Evolutionary conservation across 1,140 invertebrate genomes (phyloP).

Genomic region (Bombus soroeensis): DNA sequence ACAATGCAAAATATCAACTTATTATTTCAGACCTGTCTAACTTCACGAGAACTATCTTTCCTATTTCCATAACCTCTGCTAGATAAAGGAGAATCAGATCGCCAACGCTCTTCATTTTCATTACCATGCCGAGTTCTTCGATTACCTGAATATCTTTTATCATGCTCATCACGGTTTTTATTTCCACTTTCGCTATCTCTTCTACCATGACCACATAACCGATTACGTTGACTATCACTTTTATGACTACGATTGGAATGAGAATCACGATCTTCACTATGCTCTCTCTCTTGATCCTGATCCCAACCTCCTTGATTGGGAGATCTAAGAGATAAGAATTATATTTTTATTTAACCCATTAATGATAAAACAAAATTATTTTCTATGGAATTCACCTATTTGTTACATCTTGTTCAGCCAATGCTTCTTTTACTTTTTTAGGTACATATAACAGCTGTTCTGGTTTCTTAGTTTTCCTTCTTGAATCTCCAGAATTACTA

Average conservation of each 20-base stretch:
- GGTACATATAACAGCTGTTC: slow-evolving; percentile 84
- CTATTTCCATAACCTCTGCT: slow-evolving; percentile 73
- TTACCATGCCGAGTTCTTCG: slow-evolving; percentile 74
- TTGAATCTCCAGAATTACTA: slow-evolving; percentile 67
- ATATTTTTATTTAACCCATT: background rate
- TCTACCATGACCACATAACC: slow-evolving; percentile 66
- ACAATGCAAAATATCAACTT: background rate
- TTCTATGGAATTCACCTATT: slow-evolving; percentile 39
- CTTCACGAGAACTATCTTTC: slow-evolving; percentile 73
- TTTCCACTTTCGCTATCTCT: slow-evolving; percentile 69
- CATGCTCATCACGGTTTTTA: slow-evolving; percentile 76
- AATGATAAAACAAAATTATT: slow-evolving; percentile 14
- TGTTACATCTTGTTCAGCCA: slow-evolving; percentile 77
- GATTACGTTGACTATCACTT: slow-evolving; percentile 72
- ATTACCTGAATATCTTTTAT: slow-evolving; percentile 76
- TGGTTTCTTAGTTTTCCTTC: slow-evolving; percentile 82
- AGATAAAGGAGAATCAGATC: slow-evolving; percentile 75
- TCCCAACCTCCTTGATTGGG: slow-evolving; percentile 73
- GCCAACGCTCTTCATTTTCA: slow-evolving; percentile 80
- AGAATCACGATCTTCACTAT: slow-evolving; percentile 76
- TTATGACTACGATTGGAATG: slow-evolving; percentile 75
- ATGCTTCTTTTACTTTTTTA: slow-evolving; percentile 82
- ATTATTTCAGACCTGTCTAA: slow-evolving; percentile 72
- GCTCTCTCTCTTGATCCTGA: slow-evolving; percentile 68
- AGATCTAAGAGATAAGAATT: slow-evolving; percentile 59